Evolutionary conservation across 2,113 vertebrate species (phyloP), one percentile per base, ranked within the genome.

Genomic region (Ictalurus furcatus): DNA sequence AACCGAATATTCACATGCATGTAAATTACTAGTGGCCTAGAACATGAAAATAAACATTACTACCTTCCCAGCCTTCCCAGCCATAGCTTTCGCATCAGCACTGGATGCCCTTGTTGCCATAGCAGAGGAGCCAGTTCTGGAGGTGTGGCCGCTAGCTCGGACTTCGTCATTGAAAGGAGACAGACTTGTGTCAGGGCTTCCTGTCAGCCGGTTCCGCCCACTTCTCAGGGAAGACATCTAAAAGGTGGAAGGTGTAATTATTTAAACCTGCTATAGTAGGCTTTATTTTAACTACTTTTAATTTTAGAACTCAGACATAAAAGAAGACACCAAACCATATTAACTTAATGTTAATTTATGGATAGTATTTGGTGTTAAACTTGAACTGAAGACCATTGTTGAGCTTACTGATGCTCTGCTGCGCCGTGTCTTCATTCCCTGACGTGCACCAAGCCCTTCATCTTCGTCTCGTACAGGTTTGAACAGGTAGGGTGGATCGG

Each of bases 381-480:
- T 13, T 85, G 28, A 67, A 54, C 4, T 44, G 12, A 48, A 69
- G 40, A 85, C 40, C 40, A 34, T 23, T 78, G 16, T 13, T 52
- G 19, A 13, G 40, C 97, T 91, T 95, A 99, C 98, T 95, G 98
- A 97, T 95, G 97, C 97, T 91, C 98, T 96, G 95, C 97, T 99
- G 87, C 98, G 94, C 82, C 98, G 94, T 7, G 98, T 99, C 97
- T 98, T 99, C 98, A 99, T 99, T 95, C 97, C 98, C 94, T 99
- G 98, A 91, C 98, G 98, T 91, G 96, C 96, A 13, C 96, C 96
- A 91, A 97, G 96, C 87, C 96, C 97, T 93, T 99, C 98, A 4
- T 99, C 98, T 92, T 99, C 98, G 93, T 98, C 98, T 94, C 98
- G 99, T 90, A 99, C 98, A 13, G 98, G 98, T 92, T 99, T 99